Base-by-base conservation (phyloP, 1,140 invertebrate species). In the Reticulitermes speratus region DNA sequence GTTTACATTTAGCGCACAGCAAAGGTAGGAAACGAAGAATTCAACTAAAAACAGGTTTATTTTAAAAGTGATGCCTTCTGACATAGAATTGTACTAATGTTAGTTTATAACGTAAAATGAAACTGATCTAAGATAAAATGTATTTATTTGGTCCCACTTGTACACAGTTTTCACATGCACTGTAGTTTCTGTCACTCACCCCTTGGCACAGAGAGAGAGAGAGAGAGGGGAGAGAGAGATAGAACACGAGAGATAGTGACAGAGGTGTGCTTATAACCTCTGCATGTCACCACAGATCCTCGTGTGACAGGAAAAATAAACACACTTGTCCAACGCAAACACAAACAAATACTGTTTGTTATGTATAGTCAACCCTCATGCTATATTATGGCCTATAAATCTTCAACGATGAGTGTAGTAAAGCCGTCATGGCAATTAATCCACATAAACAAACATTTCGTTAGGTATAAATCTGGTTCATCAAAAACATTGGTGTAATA, bases 251-350 rank as follows among this genome's bases (percentile, higher is more conserved):
- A 75, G 25, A 75, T 3, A 75, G 25, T 3, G 65, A 30, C n/a
- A 30, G 25, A 30, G 65, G 65, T 75, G 65, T 75, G 65, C 65
- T 75, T 75, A 25, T 75, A 75, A 75, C 65, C 65, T 14, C 25
- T 75, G 65, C 65, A 75, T 75, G n/a, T 75, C 65, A 75, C 65
- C 65, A 75, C 65, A 30, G 65, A 75, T 75, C 65, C 65, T 75
- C 65, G n/a, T 75, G 65, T 75, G 65, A 75, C 65, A 75, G 65
- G 65, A 75, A 75, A 75, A 75, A 75, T 75, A 75, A 75, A 75
- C 65, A 75, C 65, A 75, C 65, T 75, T 75, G 65, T 75, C 25
- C n/a, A 75, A 75, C 65, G 65, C 65, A 75, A 75, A 75, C 65
- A 75, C 65, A 75, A 75, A 30, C 65, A 75, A 30, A 75, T 75